Conservation (phyloP, 2,113 vertebrate species). For the Daubentonia madagascariensis region DNA sequence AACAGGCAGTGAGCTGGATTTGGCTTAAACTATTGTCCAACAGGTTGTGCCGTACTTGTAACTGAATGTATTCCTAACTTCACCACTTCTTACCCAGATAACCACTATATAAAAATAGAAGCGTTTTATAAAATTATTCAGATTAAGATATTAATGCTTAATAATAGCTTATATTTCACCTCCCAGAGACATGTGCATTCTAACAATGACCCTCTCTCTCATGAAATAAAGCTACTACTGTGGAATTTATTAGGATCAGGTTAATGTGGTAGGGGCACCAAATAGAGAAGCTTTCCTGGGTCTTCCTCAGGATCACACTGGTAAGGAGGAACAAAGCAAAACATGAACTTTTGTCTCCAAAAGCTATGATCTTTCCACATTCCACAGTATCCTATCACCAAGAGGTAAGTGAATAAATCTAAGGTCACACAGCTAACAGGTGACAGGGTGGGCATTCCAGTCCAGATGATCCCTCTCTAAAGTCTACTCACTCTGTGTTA, state of each 20-base stretch:
- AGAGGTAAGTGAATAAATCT: neutral
- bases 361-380: neutral
- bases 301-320: too few relatives aligned
- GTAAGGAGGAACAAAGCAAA: neutral
- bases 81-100: neutral
- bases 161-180: neutral
- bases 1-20: neutral
- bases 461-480: neutral
- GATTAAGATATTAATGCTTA: neutral
- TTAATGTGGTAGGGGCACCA: neutral
- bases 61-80: neutral
- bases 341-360: neutral
- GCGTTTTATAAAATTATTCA: neutral
- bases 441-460: neutral
- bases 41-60: neutral
- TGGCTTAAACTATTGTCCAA: neutral
- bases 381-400: neutral
- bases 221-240: neutral
- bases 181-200: neutral
- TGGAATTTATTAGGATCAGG: neutral
- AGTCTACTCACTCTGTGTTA: neutral
- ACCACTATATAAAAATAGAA: neutral
- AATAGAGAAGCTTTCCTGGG: neutral
- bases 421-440: neutral
- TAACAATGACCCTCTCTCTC: neutral